These are phyloP conservation scores for Chymomyza procnemis DNA, from an alignment of 2,888 invertebrate species.

Conservation along the genomic window DNA sequence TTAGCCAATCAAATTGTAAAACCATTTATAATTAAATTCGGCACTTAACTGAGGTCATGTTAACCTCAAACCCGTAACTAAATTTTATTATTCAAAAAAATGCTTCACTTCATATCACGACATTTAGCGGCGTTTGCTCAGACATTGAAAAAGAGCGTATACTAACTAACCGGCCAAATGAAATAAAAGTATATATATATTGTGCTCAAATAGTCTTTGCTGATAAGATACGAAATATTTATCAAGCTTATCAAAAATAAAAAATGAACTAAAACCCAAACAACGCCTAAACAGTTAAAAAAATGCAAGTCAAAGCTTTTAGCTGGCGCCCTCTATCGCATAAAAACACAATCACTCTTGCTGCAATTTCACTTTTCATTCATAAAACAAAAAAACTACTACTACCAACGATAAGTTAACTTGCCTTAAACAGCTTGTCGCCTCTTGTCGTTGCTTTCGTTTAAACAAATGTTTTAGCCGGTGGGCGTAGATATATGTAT, in stretches of 20 bases:
- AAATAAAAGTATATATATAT: constrained; percentile 11
- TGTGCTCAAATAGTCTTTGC: neutral
- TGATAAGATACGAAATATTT: constrained; percentile 59
- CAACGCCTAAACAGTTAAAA: constrained; percentile 12
- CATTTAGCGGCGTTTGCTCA: neutral
- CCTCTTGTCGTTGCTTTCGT: neutral
- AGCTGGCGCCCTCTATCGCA: constrained; percentile 51
- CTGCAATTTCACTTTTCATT: constrained; percentile 40
- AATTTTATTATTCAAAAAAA: constrained; percentile 23
- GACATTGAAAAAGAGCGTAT: constrained; percentile 35
- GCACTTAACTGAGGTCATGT: neutral
- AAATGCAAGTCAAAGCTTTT: constrained; percentile 31
- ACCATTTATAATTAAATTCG: constrained; percentile 2
- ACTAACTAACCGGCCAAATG: constrained; percentile 33
- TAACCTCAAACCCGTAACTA: constrained; percentile 27
- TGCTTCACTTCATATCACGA: neutral
- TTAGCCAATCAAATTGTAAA: neutral
- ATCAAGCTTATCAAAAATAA: constrained; percentile 48
- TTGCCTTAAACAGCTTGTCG: neutral
- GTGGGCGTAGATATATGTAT: too few relatives aligned
- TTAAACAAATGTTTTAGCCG: neutral
- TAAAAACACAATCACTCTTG: neutral
- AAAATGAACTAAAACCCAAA: constrained; percentile 15
- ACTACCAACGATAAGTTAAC: neutral
- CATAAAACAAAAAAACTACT: constrained; percentile 22